Evolutionary conservation across 2,113 vertebrate genomes (phyloP).

Genomic region (Marcusenius ussheri): DNA sequence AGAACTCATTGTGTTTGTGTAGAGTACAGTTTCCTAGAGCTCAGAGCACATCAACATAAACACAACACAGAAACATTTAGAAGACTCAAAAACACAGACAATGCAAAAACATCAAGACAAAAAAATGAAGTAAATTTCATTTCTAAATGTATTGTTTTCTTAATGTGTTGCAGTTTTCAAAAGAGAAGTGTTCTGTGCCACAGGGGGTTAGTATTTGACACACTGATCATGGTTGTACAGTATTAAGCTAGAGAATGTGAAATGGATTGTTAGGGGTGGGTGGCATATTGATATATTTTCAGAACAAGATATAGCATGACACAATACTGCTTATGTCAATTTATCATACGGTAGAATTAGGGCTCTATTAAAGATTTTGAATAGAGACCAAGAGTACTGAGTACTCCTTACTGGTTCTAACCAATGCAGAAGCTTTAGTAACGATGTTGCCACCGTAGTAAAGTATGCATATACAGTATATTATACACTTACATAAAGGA

Average conservation of each 20-base stretch:
- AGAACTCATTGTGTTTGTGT: neutral
- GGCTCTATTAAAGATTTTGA: neutral
- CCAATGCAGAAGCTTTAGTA: neutral
- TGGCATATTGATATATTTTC: neutral
- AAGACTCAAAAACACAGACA: neutral
- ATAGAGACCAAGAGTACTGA: neutral
- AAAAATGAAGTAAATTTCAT: neutral
- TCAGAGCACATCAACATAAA: neutral
- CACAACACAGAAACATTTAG: neutral
- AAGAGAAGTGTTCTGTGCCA: neutral
- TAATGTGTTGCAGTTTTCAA: neutral
- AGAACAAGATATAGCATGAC: neutral
- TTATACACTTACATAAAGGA: neutral
- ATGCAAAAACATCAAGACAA: neutral
- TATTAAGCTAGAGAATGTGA: neutral
- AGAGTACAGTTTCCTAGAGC: neutral
- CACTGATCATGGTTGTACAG: neutral
- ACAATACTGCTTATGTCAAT: neutral
- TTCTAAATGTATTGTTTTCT: neutral
- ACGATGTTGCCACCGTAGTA: neutral
- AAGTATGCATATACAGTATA: neutral
- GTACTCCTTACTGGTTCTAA: neutral
- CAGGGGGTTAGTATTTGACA: neutral
- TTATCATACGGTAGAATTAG: neutral
- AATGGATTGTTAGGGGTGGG: neutral